Conservation (phyloP, 2,888 invertebrate genomes). For the Dendrolimus houi region DNA sequence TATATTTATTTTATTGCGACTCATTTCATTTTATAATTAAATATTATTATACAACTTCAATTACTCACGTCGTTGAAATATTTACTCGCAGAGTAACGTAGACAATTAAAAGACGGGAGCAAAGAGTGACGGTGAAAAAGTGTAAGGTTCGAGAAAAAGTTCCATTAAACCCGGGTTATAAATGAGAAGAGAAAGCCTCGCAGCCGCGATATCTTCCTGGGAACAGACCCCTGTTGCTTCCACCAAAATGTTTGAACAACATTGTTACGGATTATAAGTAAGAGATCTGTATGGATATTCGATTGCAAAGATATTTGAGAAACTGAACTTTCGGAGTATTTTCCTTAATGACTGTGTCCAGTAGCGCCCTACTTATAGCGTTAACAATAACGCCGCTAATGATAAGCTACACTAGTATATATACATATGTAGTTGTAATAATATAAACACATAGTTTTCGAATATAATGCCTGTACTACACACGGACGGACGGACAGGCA, state of each 20-base stretch:
- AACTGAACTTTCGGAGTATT: no score
- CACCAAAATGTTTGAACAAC: conserved; percentile 10
- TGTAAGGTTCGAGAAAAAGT: conserved; percentile 54
- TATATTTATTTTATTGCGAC: not conserved
- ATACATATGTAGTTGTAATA: no score
- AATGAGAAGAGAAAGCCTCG: conserved; percentile 49
- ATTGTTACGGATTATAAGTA: not conserved
- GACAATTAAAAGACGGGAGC: conserved; percentile 52
- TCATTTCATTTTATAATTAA: not conserved
- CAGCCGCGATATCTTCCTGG: conserved; percentile 48
- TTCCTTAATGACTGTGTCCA: no score
- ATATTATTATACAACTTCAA: not conserved
- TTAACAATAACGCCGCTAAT: no score
- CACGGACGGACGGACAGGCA: no score
- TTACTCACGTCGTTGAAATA: not conserved
- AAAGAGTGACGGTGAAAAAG: conserved; percentile 59
- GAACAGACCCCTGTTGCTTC: conserved; percentile 24
- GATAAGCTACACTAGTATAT: no score
- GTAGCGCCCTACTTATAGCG: no score
- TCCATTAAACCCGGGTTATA: conserved; percentile 60
- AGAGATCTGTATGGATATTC: no score
- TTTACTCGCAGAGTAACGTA: conserved; percentile 17
- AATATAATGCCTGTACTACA: no score
- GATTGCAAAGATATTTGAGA: no score
- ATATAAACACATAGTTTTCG: no score